These are phyloP conservation scores for Heliopora coerulea DNA, from an alignment of 92 coral and sea anemone genomes.

Conservation along the genomic window DNA sequence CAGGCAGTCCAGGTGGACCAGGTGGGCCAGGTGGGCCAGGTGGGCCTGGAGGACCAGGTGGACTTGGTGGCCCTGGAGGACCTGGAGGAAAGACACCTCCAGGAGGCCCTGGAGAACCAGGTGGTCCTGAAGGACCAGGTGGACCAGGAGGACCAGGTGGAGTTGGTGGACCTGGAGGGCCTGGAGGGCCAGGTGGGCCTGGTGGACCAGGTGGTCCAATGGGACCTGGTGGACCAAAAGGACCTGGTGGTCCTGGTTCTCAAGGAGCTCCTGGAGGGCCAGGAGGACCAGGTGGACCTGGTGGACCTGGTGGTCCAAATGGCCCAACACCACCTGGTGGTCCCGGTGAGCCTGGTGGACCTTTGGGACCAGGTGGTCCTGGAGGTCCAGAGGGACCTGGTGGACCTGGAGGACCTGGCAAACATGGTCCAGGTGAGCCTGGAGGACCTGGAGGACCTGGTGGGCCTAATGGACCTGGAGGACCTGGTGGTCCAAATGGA, in stretches of 20 bases:
- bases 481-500: slow-evolving; percentile 64
- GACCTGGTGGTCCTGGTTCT: slow-evolving; percentile 55
- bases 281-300: slow-evolving; percentile 56
- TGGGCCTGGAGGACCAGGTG: slow-evolving; percentile 28
- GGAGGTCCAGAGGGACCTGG: slow-evolving; percentile 65
- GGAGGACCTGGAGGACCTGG: slow-evolving; percentile 79
- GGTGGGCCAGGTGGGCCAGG: slow-evolving; percentile 61
- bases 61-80: slow-evolving; percentile 44
- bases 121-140: slow-evolving; percentile 70
- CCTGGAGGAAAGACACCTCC: slow-evolving; percentile 54
- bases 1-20: slow-evolving; percentile 34
- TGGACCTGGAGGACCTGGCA: slow-evolving; percentile 67
- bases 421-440: slow-evolving; percentile 77
- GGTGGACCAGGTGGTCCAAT: slow-evolving; percentile 50
- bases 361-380: slow-evolving; percentile 75
- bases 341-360: slow-evolving; percentile 79
- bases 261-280: slow-evolving; percentile 52
- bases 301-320: slow-evolving; percentile 61
- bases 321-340: slow-evolving; percentile 63
- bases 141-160: slow-evolving; percentile 60
- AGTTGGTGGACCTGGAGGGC: slow-evolving; percentile 44
- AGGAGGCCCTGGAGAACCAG: slow-evolving; percentile 73
- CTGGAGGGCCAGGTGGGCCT: slow-evolving; percentile 51
- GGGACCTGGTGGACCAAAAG: slow-evolving; percentile 46
- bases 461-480: slow-evolving; percentile 75